Percentiles rank a stretch among this genome's conserved stretches.
Conservation (phyloP, 2,797 vertebrate genomes). For the Menidia menidia region DNA sequence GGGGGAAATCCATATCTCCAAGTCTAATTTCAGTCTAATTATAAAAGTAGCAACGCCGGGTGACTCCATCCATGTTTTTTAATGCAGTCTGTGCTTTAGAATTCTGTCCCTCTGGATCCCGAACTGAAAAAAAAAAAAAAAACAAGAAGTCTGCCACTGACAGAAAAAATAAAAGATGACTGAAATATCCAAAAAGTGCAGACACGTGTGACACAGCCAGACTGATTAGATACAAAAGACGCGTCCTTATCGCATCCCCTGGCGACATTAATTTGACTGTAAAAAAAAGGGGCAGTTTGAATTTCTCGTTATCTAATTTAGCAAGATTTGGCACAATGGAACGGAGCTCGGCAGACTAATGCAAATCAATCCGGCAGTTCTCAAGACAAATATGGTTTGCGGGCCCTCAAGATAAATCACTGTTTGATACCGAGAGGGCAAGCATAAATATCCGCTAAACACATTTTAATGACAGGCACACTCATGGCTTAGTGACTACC, state of each 20-base stretch:
- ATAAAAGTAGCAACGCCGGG: neutral
- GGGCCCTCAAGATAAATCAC: conserved; percentile 46
- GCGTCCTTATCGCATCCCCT: neutral
- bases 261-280: conserved; percentile 10
- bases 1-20: no score
- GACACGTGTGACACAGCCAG: conserved; percentile 7
- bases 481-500: conserved; percentile 52
- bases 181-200: conserved; percentile 1
- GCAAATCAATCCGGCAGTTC: conserved; percentile 45
- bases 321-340: conserved; percentile 17
- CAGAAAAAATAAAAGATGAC: conserved; percentile 3
- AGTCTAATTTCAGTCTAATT: neutral
- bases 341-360: conserved; percentile 27
- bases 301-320: conserved; percentile 24
- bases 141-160: conserved; percentile 12
- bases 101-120: neutral
- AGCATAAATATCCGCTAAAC: conserved; percentile 69
- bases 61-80: neutral
- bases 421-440: conserved; percentile 44
- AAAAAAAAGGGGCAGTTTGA: conserved; percentile 2
- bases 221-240: conserved; percentile 14
- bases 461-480: conserved; percentile 71
- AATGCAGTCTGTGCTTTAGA: neutral
- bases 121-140: conserved; percentile 12
- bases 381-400: conserved; percentile 48